These are phyloP conservation scores for Eclectus roratus DNA, from an alignment of 2,113 vertebrate genomes.

Conservation along the genomic window DNA sequence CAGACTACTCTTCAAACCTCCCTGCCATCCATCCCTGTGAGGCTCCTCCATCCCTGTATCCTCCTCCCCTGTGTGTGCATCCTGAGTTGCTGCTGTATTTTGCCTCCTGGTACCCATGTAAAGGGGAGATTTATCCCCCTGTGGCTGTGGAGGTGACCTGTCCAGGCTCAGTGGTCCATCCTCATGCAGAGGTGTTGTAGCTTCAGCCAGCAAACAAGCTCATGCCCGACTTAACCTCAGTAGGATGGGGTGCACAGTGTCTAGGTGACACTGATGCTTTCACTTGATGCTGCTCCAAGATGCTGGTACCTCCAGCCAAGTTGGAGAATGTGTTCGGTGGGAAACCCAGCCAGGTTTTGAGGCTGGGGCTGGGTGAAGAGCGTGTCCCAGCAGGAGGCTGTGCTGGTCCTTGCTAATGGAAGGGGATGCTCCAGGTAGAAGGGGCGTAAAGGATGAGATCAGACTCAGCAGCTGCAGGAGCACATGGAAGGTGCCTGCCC, in stretches of 20 bases:
- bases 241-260: accelerated
- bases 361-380: not conserved
- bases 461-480: accelerated
- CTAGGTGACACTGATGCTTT: accelerated
- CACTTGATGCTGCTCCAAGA: not conserved
- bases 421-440: not conserved
- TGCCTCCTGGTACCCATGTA: not conserved
- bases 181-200: accelerated
- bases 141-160: accelerated
- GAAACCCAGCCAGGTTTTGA: not conserved
- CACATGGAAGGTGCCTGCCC: not conserved
- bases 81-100: accelerated
- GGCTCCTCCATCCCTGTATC: not conserved
- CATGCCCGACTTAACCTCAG: not conserved
- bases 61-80: not conserved
- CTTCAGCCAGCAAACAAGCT: accelerated
- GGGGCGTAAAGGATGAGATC: not conserved
- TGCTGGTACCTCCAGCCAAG: not conserved
- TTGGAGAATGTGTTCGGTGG: not conserved
- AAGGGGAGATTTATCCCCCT: accelerated
- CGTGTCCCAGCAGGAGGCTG: not conserved
- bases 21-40: accelerated
- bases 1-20: not conserved
- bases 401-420: accelerated
- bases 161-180: not conserved